Evolutionary conservation across 2,797 vertebrate species (phyloP), one percentile per base, ranked within the genome.

Genomic region (Platyrinchus mystaceus): DNA sequence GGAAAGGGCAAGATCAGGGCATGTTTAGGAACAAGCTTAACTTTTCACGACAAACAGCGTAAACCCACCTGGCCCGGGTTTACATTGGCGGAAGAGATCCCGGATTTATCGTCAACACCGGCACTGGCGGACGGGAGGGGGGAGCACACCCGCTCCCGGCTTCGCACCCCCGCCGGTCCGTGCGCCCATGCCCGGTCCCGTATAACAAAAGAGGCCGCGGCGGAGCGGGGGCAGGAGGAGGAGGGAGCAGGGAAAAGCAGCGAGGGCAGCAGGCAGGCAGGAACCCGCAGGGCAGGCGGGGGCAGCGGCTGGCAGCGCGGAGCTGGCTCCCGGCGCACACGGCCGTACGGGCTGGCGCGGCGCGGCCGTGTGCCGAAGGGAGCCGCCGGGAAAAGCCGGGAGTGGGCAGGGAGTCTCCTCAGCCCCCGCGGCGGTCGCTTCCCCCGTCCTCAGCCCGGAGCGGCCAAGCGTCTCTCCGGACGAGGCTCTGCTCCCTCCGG

Each of bases 11-110:
- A 87, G 74, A 53, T 12, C 66, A 9, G 78, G 82, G 79, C 95
- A 95, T 21, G 90, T 23, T 75, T 26, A 83, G 68, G 58, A 87
- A 71, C 79, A 50, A 88, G 36, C 47, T 52, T 53, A 97, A 97
- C 96, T 97, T 95, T 87, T 41, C 74, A 47, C 0, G n/a, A 58
- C 37, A 43, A 74, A 22, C 67, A 28, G 21, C 44, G 37, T 14
- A 34, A 95, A 90, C 81, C 69, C 91, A 88, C 77, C 84, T 23
- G 87, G 79, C 59, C 76, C 41, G 15, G 39, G 68, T 73, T 75
- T 46, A 95, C 80, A 34, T 1, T 19, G 43, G 52, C 43, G 82
- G 41, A 55, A 62, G 14, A 36, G 15, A 76, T 19, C 15, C 43
- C 46, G 12, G 50, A 32, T 84, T 81, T 60, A 85, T 4, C 7